A percentile compares a stretch with the other conserved stretches of the same genome.
Conservation (phyloP, 2,113 vertebrate species). For the Caranx melampygus region DNA sequence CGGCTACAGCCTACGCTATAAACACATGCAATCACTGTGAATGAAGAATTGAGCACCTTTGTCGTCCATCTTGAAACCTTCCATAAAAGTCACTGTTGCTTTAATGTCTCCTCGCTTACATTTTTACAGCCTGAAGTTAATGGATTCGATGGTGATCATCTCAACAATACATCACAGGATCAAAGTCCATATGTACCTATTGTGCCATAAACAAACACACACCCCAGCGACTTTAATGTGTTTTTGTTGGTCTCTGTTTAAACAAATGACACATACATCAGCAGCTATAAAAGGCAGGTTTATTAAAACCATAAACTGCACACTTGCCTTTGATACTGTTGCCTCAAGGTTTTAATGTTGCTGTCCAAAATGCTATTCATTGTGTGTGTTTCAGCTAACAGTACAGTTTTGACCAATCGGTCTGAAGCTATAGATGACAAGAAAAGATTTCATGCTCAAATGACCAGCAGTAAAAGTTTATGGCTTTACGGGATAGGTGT, state of each 20-base stretch:
- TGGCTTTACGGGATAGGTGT: slow-evolving; percentile 14
- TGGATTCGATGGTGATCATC: slow-evolving; percentile 6
- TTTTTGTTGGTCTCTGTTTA: slow-evolving; percentile 48
- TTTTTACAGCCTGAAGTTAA: slow-evolving; percentile 18
- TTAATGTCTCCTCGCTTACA: not conserved
- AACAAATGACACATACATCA: slow-evolving; percentile 54
- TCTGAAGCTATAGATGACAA: not conserved
- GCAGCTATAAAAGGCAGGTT: slow-evolving; percentile 44
- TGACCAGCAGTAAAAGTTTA: slow-evolving; percentile 6
- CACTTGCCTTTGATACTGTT: slow-evolving; percentile 33
- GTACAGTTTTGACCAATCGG: not conserved
- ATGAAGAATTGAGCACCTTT: not conserved
- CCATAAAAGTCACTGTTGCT: not conserved
- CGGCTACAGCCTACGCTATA: not conserved
- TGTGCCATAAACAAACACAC: slow-evolving; percentile 63
- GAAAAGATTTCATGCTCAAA: not conserved
- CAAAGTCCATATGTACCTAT: slow-evolving; percentile 71
- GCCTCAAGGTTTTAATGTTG: slow-evolving; percentile 21
- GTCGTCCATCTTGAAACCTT: not conserved
- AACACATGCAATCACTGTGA: too few relatives aligned
- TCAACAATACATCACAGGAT: slow-evolving; percentile 56
- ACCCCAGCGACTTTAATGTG: slow-evolving; percentile 40
- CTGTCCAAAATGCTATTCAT: not conserved
- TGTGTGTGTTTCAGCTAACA: not conserved
- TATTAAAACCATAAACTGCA: slow-evolving; percentile 2